Base-by-base conservation (phyloP, 2,113 vertebrate species). In the Onychostruthus taczanowskii region DNA sequence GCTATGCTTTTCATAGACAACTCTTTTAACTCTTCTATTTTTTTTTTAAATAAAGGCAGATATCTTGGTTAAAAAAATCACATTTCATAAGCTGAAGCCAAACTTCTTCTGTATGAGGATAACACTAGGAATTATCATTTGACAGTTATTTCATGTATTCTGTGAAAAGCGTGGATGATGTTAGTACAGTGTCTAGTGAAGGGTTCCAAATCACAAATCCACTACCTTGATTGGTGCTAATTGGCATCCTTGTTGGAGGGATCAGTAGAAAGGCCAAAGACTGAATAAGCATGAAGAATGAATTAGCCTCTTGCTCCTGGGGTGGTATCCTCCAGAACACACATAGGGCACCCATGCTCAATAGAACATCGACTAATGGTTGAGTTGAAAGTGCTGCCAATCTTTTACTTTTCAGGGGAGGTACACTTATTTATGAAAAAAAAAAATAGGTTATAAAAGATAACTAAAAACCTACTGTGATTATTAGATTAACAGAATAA, bases 191-290 rank as follows among this genome's bases (percentile, higher is more conserved):
- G 81, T 88, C 56, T 90, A 43, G 52, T 74, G 79, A 70, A 87
- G 44, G 23, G 33, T 70, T 93, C 76, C 62, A 68, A 75, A 86
- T 72, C 56, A 88, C 47, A 94, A 84, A 76, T 46, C 39, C 64
- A 39, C 31, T 53, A 67, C 70, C 59, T 92, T 91, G 93, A 87
- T 93, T 91, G 92, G 62, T 8, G 24, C 62, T 93, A 89, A 96
- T 95, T 95, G 90, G 30, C 73, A 83, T 70, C 43, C 31, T 85
- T 86, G 55, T 80, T 86, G 53, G 69, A 84, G 64, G 67, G 92
- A 89, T 89, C 84, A 66, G 63, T 67, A 75, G 80, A 76, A 88
- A 93, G 74, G n/a, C 83, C 62, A 72, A 82, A 87, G 61, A 79
- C 39, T 77, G 85, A 94, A 74, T 81, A 90, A 67, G 56, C 85